Evolutionary conservation across 2,113 vertebrate genomes (phyloP).

Genomic region (Brachyistius frenatus): DNA sequence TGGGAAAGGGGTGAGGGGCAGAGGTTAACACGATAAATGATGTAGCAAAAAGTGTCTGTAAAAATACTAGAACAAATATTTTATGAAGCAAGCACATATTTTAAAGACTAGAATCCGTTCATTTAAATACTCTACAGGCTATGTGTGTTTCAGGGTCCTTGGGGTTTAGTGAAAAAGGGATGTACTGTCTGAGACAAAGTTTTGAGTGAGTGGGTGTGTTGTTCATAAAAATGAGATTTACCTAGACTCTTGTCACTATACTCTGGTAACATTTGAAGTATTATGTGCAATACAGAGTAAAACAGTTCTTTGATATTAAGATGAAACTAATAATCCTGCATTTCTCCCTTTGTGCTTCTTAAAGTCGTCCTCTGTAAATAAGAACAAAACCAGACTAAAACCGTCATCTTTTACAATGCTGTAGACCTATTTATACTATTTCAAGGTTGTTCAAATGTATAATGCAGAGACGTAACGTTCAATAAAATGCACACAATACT

Average conservation of each 20-base stretch:
- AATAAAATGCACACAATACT: slow-evolving; percentile 81
- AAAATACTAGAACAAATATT: slow-evolving; percentile 77
- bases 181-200: slow-evolving; percentile 36
- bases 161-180: slow-evolving; percentile 60
- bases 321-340: slow-evolving; percentile 62
- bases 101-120: slow-evolving; percentile 78
- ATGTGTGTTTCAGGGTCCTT: slow-evolving; percentile 70
- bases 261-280: slow-evolving; percentile 70
- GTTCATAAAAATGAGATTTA: slow-evolving; percentile 57
- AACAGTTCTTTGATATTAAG: slow-evolving; percentile 72
- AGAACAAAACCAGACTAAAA: slow-evolving; percentile 57
- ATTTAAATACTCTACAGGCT: slow-evolving; percentile 71
- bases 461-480: slow-evolving; percentile 69
- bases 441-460: slow-evolving; percentile 75
- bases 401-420: slow-evolving; percentile 76
- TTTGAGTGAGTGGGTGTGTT: slow-evolving; percentile 55
- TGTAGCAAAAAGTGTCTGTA: slow-evolving; percentile 76
- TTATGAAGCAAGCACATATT: slow-evolving; percentile 84
- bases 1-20: slow-evolving; percentile 45
- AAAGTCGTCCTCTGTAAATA: slow-evolving; percentile 74
- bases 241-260: slow-evolving; percentile 59
- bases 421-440: slow-evolving; percentile 81
- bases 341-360: slow-evolving; percentile 61
- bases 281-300: slow-evolving; percentile 74
- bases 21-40: slow-evolving; percentile 62